A percentile compares a stretch with the other conserved stretches of the same genome.
These are phyloP conservation scores for Fissipunctia ypsillon DNA, from an alignment of 2,888 invertebrate genomes.

Conservation along the genomic window DNA sequence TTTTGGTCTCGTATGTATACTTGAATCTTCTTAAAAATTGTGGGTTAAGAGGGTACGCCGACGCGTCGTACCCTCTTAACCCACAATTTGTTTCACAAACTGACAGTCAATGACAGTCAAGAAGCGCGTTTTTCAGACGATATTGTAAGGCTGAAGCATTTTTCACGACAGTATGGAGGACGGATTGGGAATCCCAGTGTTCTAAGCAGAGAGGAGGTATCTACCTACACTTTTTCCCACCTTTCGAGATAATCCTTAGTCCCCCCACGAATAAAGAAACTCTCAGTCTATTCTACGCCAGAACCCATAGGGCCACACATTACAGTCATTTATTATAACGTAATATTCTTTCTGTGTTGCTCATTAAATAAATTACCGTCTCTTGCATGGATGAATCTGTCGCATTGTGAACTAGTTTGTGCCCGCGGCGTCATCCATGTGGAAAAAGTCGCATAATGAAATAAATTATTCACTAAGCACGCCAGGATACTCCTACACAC, in stretches of 20 bases:
- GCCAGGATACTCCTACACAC: not conserved
- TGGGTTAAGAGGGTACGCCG: not conserved
- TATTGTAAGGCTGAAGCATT: not conserved
- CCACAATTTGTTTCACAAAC: too few species aligned
- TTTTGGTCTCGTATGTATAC: not conserved
- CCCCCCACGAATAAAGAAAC: not conserved
- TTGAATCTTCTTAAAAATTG: conserved; percentile 1
- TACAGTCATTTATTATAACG: not conserved
- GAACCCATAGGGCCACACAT: not conserved
- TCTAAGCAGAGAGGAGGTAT: not conserved
- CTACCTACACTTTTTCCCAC: not conserved
- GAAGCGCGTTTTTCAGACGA: not conserved
- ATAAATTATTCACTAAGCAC: conserved; percentile 22
- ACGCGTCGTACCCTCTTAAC: too few species aligned
- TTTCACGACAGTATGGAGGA: not conserved
- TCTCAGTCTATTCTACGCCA: not conserved
- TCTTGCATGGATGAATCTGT: conserved; percentile 1
- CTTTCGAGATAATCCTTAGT: not conserved
- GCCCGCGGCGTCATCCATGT: not conserved
- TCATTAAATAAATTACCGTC: conserved; percentile 16
- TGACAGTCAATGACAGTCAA: not conserved
- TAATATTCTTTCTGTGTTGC: not conserved
- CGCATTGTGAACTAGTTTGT: conserved; percentile 24
- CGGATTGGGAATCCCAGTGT: not conserved
- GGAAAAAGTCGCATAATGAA: conserved; percentile 20